Evolutionary conservation across 2,888 invertebrate species (phyloP), one percentile per base, ranked within the genome.

Genomic region (Diarsia mendica): DNA sequence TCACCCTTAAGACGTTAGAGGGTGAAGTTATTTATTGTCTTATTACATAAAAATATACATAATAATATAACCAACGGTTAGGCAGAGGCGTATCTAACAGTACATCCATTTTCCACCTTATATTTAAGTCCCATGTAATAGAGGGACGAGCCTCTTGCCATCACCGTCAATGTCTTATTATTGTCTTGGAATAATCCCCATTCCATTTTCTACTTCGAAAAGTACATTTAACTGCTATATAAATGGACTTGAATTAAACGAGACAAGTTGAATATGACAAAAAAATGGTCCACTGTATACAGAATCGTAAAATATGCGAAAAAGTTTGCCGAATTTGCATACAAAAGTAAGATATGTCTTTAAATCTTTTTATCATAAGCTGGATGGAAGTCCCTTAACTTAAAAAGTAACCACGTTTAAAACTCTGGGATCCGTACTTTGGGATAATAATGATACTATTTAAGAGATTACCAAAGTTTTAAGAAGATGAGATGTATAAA

Each of bases 391-490:
- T 69, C 68, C 49, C 69, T 74, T 65, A 67, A 77, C 85, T 79
- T 74, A 58, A 67, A 82, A 78, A 76, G 74, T 75, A 78, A 61
- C 75, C 77, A 48, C 75, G 61, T 33, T 84, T 77, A 82, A 84
- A 85, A 85, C 75, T 75, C 79, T 58, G 75, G 53, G 51, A 65
- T 63, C 83, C 77, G 76, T 71, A 39, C 44, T 77, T 84, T 76
- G 28, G 73, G 65, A 76, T 74, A 77, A 77, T 85, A 90, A 89
- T 87, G 80, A 77, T 83, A 85, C 87, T 85, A 89, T 89, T 87
- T 81, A 77, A 70, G 70, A 79, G 85, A 89, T 87, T 80, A 81
- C 80, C 75, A 53, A 87, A 89, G 81, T 89, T 89, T 83, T 84
- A 77, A 85, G 82, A 82, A 86, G 82, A 86, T 85, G 83, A 84